phyloP scores from a whole-genome alignment of 2,888 invertebrate species.

The Aplocera efformata region DNA sequence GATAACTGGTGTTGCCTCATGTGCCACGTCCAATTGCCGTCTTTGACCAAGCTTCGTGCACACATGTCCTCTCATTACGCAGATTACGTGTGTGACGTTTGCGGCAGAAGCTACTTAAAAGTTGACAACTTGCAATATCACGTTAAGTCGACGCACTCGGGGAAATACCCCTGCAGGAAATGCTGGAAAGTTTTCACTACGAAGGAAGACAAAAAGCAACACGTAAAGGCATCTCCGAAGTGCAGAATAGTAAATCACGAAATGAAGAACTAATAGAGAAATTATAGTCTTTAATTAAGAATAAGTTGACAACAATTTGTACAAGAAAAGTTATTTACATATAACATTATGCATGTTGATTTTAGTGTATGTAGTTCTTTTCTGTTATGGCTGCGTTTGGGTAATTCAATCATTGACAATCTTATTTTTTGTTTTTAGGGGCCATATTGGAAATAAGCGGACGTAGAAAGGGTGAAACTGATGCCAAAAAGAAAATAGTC shows the following conservation, averaged over 20 bases:
- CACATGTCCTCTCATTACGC: slow-evolving; percentile 63
- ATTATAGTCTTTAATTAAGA: neutral
- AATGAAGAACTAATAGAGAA: slow-evolving; percentile 4
- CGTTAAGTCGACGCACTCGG: slow-evolving; percentile 52
- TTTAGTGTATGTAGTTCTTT: slow-evolving; percentile 22
- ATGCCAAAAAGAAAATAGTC: slow-evolving; percentile 67
- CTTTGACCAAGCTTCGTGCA: slow-evolving; percentile 52
- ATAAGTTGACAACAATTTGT: no score
- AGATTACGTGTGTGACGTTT: slow-evolving; percentile 60
- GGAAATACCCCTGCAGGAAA: slow-evolving; percentile 50
- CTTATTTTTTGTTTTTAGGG: slow-evolving; percentile 77
- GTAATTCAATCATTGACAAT: slow-evolving; percentile 64
- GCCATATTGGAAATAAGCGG: slow-evolving; percentile 67
- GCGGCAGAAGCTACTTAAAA: slow-evolving; percentile 57
- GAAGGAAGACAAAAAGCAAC: slow-evolving; percentile 46
- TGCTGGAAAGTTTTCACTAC: slow-evolving; percentile 61
- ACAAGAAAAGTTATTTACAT: neutral
- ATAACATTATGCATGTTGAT: slow-evolving; percentile 27
- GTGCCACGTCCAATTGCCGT: slow-evolving; percentile 53
- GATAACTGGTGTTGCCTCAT: slow-evolving; percentile 54
- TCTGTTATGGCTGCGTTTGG: slow-evolving; percentile 32
- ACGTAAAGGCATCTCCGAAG: slow-evolving; percentile 44
- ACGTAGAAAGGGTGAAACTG: slow-evolving; percentile 58
- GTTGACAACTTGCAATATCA: slow-evolving; percentile 61
- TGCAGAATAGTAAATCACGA: slow-evolving; percentile 41